phyloP scores from a whole-genome alignment of 2,888 invertebrate genomes.

The Andrena chrysosceles region DNA sequence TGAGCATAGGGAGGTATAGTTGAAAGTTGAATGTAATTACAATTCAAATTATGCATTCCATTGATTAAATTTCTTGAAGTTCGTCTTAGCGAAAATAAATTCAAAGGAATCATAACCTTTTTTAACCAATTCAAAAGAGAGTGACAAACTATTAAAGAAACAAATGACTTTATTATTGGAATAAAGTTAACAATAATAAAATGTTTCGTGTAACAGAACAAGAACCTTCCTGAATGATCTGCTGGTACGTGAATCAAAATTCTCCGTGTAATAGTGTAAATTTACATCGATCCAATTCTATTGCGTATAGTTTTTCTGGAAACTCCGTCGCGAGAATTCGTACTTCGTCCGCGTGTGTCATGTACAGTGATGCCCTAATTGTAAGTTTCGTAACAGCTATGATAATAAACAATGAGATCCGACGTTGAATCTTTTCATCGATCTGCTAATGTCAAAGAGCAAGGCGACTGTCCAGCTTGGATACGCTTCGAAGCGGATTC shows the following conservation, averaged over 20 bases:
- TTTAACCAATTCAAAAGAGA: no score
- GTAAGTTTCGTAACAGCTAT: constrained; percentile 49
- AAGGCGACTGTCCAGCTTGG: constrained; percentile 61
- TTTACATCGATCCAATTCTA: neutral
- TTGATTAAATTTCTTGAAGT: no score
- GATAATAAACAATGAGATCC: constrained; percentile 58
- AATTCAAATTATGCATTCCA: no score
- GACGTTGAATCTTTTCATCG: constrained; percentile 54
- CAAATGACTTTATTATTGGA: no score
- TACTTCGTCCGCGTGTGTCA: constrained; percentile 85
- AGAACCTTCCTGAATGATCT: constrained; percentile 10
- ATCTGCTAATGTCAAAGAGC: constrained; percentile 58
- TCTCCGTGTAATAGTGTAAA: neutral
- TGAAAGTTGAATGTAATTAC: no score
- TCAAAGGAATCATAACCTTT: no score
- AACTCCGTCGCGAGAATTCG: constrained; percentile 73
- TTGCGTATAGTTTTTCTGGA: neutral
- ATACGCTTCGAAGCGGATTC: constrained; percentile 63
- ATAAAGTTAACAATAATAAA: neutral
- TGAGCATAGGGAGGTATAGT: no score
- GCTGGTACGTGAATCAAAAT: neutral
- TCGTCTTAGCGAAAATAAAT: no score
- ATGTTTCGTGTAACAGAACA: neutral
- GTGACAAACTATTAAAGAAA: no score
- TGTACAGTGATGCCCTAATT: constrained; percentile 67